Base-by-base conservation (phyloP, 2,888 invertebrate species). In the Tethea ocularis region DNA sequence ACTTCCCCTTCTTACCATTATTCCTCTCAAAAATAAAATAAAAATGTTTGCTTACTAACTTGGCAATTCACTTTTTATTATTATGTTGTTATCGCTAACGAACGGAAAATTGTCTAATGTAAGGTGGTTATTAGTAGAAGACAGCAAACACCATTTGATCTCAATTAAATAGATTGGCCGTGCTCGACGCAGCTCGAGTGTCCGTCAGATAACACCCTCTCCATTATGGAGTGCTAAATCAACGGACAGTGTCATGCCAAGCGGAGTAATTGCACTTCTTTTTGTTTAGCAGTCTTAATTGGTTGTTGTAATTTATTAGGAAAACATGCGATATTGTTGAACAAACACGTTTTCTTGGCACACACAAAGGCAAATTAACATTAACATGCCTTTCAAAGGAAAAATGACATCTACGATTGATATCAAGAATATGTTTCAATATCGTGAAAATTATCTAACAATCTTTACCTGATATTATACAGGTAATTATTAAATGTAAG, bases 151-250 rank as follows among this genome's bases (percentile, higher is more conserved):
- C 71, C 41, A 17, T 46, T 81, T 79, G 77, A 77, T 76, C 74
- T 63, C 82, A 78, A 83, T 84, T 79, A 82, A 71, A 70, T 68
- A 64, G 70, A 83, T 81, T 78, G 78, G 68, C 67, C 64, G 66
- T 58, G 52, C 62, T 56, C 59, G 58, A 24, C 23, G 11, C 7
- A 5, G 26, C 11, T 57, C 20, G 57, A 10, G 60, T 60, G 62
- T 62, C 29, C 60, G 63, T 61, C 52, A 59, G 59, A 54, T 57
- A 52, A 26, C 20, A 15, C 57, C 33, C 41, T 41, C 41, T 41
- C n/a, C 41, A 41, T 41, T 41, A 41, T 17, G 41, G 41, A 41
- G 41, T 41, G 41, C 17, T 41, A 13, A 17, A 20, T 17, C 17
- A 46, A 46, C 41, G 20, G 0, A 20, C 17, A 46, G 10, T 46